phyloP scores from a whole-genome alignment of 2,113 vertebrate genomes.

The Thamnophis sirtalis region DNA sequence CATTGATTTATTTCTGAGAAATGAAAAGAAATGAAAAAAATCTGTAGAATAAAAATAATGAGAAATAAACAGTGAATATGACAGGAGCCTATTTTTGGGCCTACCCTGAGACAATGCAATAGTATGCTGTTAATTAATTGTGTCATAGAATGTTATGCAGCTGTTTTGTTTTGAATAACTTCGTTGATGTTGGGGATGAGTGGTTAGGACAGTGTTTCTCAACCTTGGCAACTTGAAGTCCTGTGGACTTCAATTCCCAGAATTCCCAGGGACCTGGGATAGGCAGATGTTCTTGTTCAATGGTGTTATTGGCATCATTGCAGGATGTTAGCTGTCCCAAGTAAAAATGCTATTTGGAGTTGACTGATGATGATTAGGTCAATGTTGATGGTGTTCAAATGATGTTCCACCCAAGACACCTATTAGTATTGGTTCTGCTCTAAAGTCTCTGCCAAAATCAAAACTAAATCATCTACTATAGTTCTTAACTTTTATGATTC shows the following conservation, averaged over 20 bases:
- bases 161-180: neutral
- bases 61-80: neutral
- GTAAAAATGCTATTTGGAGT: neutral
- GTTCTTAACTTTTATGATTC: neutral
- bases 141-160: neutral
- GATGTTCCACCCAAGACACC: neutral
- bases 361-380: neutral
- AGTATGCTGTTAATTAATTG: neutral
- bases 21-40: neutral
- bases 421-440: neutral
- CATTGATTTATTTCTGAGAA: neutral
- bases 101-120: neutral
- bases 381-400: neutral
- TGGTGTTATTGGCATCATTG: neutral
- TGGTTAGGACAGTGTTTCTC: neutral
- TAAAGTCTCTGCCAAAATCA: neutral
- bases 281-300: neutral
- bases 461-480: neutral
- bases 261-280: too few relatives aligned
- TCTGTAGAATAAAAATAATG: neutral
- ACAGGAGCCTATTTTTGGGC: neutral
- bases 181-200: neutral
- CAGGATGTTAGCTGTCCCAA: neutral
- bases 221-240: too few relatives aligned
- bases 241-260: too few relatives aligned